Evolutionary conservation across 2,113 vertebrate species (phyloP).

Genomic region (Gnathonemus echidnorhynchus): DNA sequence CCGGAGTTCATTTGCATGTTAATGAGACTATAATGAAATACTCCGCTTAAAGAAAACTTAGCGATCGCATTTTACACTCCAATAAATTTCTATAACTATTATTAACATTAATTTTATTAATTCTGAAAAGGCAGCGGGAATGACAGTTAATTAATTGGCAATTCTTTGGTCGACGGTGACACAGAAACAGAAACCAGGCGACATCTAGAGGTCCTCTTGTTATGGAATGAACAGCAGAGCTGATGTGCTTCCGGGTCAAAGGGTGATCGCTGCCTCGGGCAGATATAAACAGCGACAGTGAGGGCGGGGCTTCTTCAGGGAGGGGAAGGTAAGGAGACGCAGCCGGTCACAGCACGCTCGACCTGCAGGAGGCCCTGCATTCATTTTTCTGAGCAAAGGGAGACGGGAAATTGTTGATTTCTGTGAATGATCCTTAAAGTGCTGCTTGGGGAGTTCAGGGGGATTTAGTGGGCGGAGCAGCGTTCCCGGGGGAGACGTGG

Average conservation of each 20-base stretch:
- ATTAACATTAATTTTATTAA: slow-evolving; percentile 19
- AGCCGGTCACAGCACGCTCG: neutral
- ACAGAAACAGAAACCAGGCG: neutral
- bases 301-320: neutral
- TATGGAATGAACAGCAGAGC: neutral
- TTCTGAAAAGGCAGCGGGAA: slow-evolving; percentile 7
- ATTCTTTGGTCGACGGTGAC: neutral
- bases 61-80: slow-evolving; percentile 29
- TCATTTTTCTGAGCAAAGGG: neutral
- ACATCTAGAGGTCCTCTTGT: neutral
- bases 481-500: neutral
- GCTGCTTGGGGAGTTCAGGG: neutral
- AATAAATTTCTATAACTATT: slow-evolving; percentile 23
- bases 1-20: slow-evolving; percentile 38
- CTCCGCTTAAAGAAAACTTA: slow-evolving; percentile 21
- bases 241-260: neutral
- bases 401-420: neutral
- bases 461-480: neutral
- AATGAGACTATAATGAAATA: slow-evolving; percentile 32
- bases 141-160: neutral
- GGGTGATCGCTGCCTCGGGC: neutral
- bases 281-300: neutral
- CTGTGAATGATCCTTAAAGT: neutral
- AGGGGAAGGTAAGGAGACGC: neutral
- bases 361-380: neutral